Evolutionary conservation across 2,797 vertebrate species (phyloP).

Genomic region (Perdix hodgsoniae): DNA sequence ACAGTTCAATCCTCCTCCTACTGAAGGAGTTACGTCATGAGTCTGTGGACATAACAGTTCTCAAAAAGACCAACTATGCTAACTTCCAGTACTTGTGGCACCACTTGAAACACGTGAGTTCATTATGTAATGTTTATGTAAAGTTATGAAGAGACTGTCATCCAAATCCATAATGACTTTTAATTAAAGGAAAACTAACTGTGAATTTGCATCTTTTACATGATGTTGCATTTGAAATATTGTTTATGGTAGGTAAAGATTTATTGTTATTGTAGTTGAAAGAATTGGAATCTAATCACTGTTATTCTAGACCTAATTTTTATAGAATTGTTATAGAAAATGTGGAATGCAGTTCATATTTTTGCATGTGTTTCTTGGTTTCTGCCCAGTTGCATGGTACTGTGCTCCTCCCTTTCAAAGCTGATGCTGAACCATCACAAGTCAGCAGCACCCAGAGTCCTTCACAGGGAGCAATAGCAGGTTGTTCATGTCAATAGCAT

Average conservation of each 20-base stretch:
- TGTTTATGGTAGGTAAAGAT: neutral
- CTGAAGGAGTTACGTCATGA: neutral
- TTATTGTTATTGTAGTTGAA: neutral
- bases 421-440: fast-evolving
- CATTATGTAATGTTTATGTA: neutral
- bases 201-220: neutral
- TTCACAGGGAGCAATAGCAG: neutral
- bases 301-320: neutral
- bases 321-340: neutral
- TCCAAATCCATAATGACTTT: neutral
- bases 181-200: neutral
- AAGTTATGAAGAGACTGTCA: neutral
- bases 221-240: neutral
- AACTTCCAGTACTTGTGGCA: neutral
- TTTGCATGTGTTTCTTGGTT: fast-evolving
- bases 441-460: neutral
- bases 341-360: neutral
- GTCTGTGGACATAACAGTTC: fast-evolving
- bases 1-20: neutral
- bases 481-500: fast-evolving
- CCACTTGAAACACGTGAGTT: neutral
- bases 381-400: neutral
- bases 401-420: neutral
- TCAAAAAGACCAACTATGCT: neutral
- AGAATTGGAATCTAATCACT: neutral